These are phyloP conservation scores for Hippocampus guttulatus DNA, from an alignment of 2,113 vertebrate genomes.

Conservation along the genomic window DNA sequence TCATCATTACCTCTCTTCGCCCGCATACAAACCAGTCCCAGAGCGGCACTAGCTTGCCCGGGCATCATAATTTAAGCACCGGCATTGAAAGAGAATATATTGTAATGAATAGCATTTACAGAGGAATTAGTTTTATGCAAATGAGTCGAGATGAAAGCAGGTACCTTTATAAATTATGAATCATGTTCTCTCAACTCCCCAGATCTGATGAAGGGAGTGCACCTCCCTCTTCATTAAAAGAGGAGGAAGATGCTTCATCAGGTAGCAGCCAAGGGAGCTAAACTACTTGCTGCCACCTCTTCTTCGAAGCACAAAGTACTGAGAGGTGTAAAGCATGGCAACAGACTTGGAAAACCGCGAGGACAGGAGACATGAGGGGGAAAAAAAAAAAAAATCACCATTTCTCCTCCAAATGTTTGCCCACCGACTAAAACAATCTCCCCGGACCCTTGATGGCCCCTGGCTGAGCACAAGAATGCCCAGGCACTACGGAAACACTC, in stretches of 20 bases:
- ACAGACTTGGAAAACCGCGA: conserved; percentile 10
- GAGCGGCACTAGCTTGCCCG: conserved; percentile 37
- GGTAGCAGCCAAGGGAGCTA: conserved; percentile 47
- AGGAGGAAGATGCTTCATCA: conserved; percentile 66
- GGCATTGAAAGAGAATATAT: conserved; percentile 63
- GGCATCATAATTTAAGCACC: conserved; percentile 37
- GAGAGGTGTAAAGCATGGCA: conserved; percentile 19
- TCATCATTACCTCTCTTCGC: conserved; percentile 61
- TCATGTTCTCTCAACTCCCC: conserved; percentile 90
- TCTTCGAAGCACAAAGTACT: conserved; percentile 30
- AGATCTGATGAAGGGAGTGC: conserved; percentile 82
- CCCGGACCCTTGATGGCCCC: conserved; percentile 81
- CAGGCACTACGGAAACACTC: conserved; percentile 93
- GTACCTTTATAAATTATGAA: conserved; percentile 99
- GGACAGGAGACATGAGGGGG: conserved; percentile 42
- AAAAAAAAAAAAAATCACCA: conserved; percentile 22
- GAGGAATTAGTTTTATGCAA: conserved; percentile 99
- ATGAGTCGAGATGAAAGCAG: conserved; percentile 98
- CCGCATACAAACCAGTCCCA: conserved; percentile 53
- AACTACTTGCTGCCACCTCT: conserved; percentile 2
- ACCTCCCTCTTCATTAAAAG: conserved; percentile 94
- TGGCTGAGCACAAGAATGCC: conserved; percentile 80
- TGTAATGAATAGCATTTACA: conserved; percentile 82
- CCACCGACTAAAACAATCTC: conserved; percentile 80
- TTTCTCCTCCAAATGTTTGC: conserved; percentile 83